Conservation (phyloP, 1,140 invertebrate species). For the Drosophila willistoni region DNA sequence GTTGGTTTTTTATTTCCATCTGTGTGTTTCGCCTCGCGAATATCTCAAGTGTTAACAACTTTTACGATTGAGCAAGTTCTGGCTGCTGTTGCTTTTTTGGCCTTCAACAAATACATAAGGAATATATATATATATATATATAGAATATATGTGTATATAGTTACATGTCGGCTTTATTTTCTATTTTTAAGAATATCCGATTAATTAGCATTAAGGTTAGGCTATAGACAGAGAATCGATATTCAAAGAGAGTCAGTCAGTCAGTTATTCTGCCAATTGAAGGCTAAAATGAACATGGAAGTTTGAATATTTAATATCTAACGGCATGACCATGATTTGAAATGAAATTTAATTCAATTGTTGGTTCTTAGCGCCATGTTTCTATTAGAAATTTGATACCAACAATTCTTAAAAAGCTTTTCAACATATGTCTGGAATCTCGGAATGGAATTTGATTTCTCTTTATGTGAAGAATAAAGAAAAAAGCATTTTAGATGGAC, state of each 20-base stretch:
- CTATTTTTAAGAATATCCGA: constrained; percentile 14
- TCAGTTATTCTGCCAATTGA: neutral
- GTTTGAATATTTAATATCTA: neutral
- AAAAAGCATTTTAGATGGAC: too few species aligned
- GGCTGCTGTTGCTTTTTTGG: neutral
- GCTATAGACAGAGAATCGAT: neutral
- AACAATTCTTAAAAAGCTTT: too few species aligned
- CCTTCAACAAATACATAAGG: constrained; percentile 2
- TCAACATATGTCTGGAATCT: too few species aligned
- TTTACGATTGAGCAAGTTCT: constrained; percentile 11
- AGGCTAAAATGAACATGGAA: constrained; percentile 1
- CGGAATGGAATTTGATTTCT: too few species aligned
- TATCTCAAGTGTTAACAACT: constrained; percentile 14
- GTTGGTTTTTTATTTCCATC: neutral
- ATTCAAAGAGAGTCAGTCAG: constrained; percentile 2
- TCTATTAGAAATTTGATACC: too few species aligned
- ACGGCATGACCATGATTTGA: constrained; percentile 1
- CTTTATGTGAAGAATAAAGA: too few species aligned
- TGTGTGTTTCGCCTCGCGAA: constrained; percentile 1
- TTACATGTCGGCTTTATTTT: constrained; percentile 11
- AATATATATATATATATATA: neutral
- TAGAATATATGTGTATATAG: constrained; percentile 4
- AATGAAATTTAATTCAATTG: neutral
- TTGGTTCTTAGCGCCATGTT: too few species aligned
- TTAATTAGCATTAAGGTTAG: constrained; percentile 12